These are phyloP conservation scores for Porites evermanni DNA, from an alignment of 92 coral and sea anemone species.

Conservation along the genomic window DNA sequence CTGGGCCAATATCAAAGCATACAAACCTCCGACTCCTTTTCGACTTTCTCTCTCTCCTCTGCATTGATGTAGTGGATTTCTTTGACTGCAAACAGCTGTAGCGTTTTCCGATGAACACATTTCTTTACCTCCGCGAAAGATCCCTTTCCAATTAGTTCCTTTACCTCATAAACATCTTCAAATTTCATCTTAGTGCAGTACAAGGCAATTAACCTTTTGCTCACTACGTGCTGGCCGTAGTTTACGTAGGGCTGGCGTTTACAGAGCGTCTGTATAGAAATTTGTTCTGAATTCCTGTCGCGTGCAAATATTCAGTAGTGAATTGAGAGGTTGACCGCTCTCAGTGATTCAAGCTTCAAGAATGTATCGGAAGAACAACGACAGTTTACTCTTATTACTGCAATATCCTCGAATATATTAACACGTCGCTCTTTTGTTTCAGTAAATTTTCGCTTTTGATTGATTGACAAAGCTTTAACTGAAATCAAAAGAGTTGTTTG, in stretches of 20 bases:
- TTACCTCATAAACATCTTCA: conserved; percentile 82
- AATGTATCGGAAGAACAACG: conserved; percentile 34
- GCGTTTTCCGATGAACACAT: conserved; percentile 73
- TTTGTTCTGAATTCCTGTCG: neutral
- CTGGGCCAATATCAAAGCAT: neutral
- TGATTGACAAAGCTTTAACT: conserved; percentile 49
- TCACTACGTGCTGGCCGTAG: neutral
- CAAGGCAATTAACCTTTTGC: conserved; percentile 10
- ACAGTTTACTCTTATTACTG: conserved; percentile 17
- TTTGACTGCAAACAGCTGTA: conserved; percentile 89
- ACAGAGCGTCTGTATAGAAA: neutral
- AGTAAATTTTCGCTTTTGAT: conserved; percentile 31
- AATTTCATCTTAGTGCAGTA: conserved; percentile 46
- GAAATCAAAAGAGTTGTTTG: conserved; percentile 49
- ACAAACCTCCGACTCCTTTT: conserved; percentile 84
- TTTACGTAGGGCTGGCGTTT: neutral
- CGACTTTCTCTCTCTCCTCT: conserved; percentile 73
- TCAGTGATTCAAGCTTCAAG: conserved; percentile 26
- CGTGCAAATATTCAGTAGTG: neutral
- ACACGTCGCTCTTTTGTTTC: conserved; percentile 33
- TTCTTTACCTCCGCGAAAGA: conserved; percentile 91
- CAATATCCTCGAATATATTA: conserved; percentile 40
- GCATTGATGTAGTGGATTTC: conserved; percentile 66
- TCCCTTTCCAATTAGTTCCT: conserved; percentile 86
- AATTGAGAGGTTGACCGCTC: neutral